phyloP scores from a whole-genome alignment of 2,113 vertebrate genomes.

The Cyphomyrus discorhynchus region DNA sequence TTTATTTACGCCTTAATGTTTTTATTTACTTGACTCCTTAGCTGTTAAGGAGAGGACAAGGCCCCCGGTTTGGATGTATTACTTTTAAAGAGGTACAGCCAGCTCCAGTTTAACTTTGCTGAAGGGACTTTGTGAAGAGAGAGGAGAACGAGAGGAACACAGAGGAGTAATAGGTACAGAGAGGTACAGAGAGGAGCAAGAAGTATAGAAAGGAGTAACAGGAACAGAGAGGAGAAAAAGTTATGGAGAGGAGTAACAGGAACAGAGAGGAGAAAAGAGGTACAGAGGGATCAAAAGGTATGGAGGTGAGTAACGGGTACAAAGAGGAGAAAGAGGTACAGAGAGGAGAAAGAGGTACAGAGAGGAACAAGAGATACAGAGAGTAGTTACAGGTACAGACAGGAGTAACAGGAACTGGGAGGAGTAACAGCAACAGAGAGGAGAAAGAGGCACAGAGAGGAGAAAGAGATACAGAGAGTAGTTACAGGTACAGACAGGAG shows the following conservation, averaged over 20 bases:
- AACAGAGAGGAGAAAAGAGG: background rate
- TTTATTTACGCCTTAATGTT: background rate
- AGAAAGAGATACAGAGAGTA: background rate
- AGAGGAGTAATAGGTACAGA: background rate
- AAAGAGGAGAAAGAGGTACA: background rate
- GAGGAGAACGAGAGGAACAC: background rate
- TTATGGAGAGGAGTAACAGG: too few relatives aligned
- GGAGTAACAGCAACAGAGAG: too few relatives aligned
- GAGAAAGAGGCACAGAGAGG: background rate
- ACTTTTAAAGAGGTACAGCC: background rate
- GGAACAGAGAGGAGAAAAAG: background rate
- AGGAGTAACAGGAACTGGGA: background rate
- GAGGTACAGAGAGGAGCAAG: background rate
- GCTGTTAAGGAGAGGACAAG: background rate
- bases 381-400: too few relatives aligned
- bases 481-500: background rate
- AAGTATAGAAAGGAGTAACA: background rate
- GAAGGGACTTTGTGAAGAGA: background rate
- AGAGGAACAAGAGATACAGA: background rate
- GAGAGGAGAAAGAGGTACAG: background rate
- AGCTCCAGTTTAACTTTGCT: background rate
- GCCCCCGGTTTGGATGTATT: background rate
- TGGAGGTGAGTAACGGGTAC: too few relatives aligned
- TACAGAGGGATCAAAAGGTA: too few relatives aligned
- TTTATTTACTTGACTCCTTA: background rate